Evolutionary conservation across 2,797 vertebrate genomes (phyloP), one percentile per base, ranked within the genome.

Genomic region (Halcyon chelicuti): DNA sequence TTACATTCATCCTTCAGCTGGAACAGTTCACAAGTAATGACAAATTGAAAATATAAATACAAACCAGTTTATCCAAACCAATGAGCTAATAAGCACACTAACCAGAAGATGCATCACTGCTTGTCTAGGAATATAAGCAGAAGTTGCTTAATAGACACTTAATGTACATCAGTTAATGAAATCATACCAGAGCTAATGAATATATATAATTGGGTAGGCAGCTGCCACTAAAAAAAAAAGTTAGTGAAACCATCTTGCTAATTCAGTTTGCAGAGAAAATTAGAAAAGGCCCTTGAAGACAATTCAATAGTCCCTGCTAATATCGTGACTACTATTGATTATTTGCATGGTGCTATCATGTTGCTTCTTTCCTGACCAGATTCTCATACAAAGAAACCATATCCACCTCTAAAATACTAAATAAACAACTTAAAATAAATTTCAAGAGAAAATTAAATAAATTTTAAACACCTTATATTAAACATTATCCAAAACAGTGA

Each of bases 151-250:
- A 94, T 61, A 96, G 76, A 65, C 86, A 93, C 68, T 91, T 94
- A 95, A 88, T 91, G 76, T 73, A 73, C 67, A 66, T 19, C 5
- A 1, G 86, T 82, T 97, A 97, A 97, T 93, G 55, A 95, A 97
- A 97, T 95, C 94, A 96, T 78, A 93, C 54, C 49, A 92, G n/a
- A 94, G 74, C 65, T 94, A 96, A 97, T 88, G 93, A 96, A 97
- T 84, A 81, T n/a, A 68, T 80, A 49, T 90, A 95, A 94, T 73
- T 88, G 93, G 94, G 33, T 47, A 87, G 86, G 90, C 88, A 94
- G 77, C 68, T 97, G 90, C 91, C 88, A 87, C 28, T 66, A 67
- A 79, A 61, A 70, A 80, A 80, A 94, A 88, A 86, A 65, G 31
- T 68, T 80, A 91, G 60, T 54, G 81, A 91, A 95, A 90, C 46